phyloP scores from a whole-genome alignment of 2,888 invertebrate genomes.

The Agelastica alni region DNA sequence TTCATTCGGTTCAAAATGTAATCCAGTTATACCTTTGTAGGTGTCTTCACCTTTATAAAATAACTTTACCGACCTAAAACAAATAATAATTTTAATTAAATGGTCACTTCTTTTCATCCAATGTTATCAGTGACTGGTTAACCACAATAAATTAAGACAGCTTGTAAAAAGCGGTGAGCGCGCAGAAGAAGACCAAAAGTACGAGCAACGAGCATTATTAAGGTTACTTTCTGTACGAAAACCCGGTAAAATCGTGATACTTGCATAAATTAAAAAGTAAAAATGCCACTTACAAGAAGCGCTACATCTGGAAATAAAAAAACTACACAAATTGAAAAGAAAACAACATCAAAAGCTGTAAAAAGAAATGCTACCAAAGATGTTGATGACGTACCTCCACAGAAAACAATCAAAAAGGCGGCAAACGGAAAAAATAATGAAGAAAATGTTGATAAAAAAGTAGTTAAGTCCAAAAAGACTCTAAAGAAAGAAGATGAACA shows the following conservation, averaged over 20 bases:
- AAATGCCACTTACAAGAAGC: conserved; percentile 35
- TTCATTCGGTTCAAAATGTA: conserved; percentile 62
- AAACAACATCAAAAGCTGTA: conserved; percentile 12
- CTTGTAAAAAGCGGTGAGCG: too few relatives aligned
- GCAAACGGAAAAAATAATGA: not conserved
- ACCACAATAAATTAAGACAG: too few relatives aligned
- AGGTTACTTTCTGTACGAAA: too few relatives aligned
- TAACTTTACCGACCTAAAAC: conserved; percentile 64
- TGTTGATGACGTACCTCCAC: conserved; percentile 2
- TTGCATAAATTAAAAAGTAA: too few relatives aligned
- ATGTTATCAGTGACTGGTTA: too few relatives aligned
- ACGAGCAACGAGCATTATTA: too few relatives aligned
- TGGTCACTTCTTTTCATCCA: too few relatives aligned
- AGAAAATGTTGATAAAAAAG: conserved; percentile 1
- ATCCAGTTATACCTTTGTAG: conserved; percentile 63
- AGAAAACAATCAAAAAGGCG: conserved; percentile 1
- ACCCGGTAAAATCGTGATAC: not conserved
- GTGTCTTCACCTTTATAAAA: conserved; percentile 61
- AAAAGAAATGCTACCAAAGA: conserved; percentile 13
- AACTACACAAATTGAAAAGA: conserved; percentile 1
- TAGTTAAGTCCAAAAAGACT: not conserved
- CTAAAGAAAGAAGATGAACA: not conserved
- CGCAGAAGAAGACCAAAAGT: not conserved
- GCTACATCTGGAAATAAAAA: conserved; percentile 19
- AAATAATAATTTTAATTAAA: not conserved